A percentile compares a stretch with the other conserved stretches of the same genome.
phyloP scores from a whole-genome alignment of 2,113 vertebrate species.

The Lamprologus ornatipinnis region DNA sequence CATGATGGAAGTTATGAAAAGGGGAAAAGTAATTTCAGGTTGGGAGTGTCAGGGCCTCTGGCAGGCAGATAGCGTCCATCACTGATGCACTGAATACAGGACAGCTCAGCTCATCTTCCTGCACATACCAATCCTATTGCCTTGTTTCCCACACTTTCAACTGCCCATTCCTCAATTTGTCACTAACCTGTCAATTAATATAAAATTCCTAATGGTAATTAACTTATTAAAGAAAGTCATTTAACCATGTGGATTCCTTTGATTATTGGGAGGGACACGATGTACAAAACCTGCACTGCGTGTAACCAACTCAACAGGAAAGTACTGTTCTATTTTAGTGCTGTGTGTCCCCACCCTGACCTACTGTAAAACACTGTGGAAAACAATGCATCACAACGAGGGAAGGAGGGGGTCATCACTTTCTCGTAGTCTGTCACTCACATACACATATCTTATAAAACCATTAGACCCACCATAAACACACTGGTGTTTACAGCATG shows the following conservation, averaged over 20 bases:
- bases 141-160: neutral
- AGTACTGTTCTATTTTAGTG: constrained; percentile 30
- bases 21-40: neutral
- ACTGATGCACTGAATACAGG: neutral
- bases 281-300: neutral
- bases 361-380: neutral
- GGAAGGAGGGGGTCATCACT: neutral
- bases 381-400: neutral
- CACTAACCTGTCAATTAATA: neutral
- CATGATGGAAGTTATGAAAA: neutral
- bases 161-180: neutral
- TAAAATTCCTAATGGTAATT: neutral
- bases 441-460: neutral
- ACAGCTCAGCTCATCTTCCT: constrained; percentile 2
- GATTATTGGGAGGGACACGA: neutral
- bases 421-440: neutral
- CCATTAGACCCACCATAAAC: neutral
- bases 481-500: neutral
- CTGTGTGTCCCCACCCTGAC: constrained; percentile 5
- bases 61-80: neutral
- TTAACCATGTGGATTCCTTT: neutral
- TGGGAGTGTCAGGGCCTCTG: neutral
- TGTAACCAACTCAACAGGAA: constrained; percentile 42
- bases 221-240: neutral
- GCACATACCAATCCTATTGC: neutral